A percentile compares a stretch with the other conserved stretches of the same genome.
Conservation (phyloP, 2,113 vertebrate species). For the Hassar affinis region DNA sequence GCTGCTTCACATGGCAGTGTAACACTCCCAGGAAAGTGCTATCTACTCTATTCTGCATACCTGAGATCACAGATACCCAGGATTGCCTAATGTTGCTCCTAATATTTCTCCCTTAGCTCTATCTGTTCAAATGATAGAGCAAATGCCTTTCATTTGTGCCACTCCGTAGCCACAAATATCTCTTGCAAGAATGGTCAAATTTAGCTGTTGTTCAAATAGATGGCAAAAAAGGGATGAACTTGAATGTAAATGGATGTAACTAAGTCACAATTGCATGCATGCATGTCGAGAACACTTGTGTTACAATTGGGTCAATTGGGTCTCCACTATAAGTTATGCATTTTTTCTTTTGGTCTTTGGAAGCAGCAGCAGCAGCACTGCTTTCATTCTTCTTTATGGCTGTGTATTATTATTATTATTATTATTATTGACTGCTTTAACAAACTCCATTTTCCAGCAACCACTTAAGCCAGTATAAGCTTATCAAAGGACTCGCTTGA, state of each 20-base stretch:
- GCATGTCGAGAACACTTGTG: not conserved
- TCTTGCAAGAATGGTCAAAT: not conserved
- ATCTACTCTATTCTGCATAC: not conserved
- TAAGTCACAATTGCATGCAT: not conserved
- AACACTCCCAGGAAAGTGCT: not conserved
- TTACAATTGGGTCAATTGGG: too few species aligned
- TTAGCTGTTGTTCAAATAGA: too few species aligned
- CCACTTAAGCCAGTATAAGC: not conserved
- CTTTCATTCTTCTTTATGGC: not conserved
- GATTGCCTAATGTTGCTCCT: not conserved
- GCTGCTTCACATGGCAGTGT: not conserved
- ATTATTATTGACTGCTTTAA: constrained; percentile 8
- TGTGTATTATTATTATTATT: too few species aligned
- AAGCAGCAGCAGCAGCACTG: not conserved
- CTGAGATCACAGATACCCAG: not conserved
- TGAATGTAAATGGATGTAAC: not conserved
- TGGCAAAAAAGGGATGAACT: not conserved
- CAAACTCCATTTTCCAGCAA: not conserved
- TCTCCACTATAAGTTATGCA: not conserved
- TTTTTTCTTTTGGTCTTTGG: not conserved
- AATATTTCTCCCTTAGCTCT: too few species aligned
- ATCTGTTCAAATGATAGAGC: not conserved
- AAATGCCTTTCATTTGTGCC: not conserved
- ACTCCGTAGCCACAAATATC: not conserved
- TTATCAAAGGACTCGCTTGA: not conserved